Percentiles rank a stretch among this genome's conserved stretches.
These are phyloP conservation scores for Plectrocnemia conspersa DNA, from an alignment of 1,140 invertebrate genomes.

Conservation along the genomic window DNA sequence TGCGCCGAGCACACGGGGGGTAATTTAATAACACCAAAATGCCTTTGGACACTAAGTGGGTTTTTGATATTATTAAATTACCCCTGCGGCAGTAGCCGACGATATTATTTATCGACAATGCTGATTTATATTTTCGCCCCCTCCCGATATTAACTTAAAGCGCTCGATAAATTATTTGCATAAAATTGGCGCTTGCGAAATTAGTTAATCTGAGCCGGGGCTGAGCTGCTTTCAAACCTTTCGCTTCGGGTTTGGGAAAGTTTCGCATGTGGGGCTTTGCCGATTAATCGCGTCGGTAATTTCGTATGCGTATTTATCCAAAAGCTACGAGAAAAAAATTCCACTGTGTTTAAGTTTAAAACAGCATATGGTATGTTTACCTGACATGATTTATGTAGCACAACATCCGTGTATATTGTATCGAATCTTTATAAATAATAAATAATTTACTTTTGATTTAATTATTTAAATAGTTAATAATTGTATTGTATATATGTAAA, in stretches of 20 bases:
- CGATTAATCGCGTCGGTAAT: slow-evolving; percentile 1
- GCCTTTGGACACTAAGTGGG: not conserved
- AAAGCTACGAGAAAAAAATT: not conserved
- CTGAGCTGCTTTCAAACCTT: not conserved
- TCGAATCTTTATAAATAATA: too few relatives aligned
- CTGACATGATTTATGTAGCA: too few relatives aligned
- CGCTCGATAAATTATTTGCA: slow-evolving; percentile 14
- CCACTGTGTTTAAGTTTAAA: too few relatives aligned
- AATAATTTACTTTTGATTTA: too few relatives aligned
- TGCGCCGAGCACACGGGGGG: too few relatives aligned
- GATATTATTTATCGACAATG: slow-evolving; percentile 9
- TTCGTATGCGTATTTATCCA: not conserved
- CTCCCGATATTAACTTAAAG: slow-evolving; percentile 11
- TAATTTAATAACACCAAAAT: too few relatives aligned
- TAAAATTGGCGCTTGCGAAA: slow-evolving; percentile 11
- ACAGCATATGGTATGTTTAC: too few relatives aligned
- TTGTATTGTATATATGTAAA: too few relatives aligned
- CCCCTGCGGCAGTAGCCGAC: not conserved
- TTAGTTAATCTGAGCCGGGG: slow-evolving; percentile 6
- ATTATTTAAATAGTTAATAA: too few relatives aligned
- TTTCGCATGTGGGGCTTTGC: not conserved
- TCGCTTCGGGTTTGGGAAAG: not conserved
- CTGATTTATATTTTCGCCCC: slow-evolving; percentile 14
- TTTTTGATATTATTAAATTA: slow-evolving; percentile 7
- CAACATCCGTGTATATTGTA: too few relatives aligned